A percentile compares a stretch with the other conserved stretches of the same genome.
These are phyloP conservation scores for Misgurnus anguillicaudatus DNA, from an alignment of 2,113 vertebrate genomes.

Conservation along the genomic window DNA sequence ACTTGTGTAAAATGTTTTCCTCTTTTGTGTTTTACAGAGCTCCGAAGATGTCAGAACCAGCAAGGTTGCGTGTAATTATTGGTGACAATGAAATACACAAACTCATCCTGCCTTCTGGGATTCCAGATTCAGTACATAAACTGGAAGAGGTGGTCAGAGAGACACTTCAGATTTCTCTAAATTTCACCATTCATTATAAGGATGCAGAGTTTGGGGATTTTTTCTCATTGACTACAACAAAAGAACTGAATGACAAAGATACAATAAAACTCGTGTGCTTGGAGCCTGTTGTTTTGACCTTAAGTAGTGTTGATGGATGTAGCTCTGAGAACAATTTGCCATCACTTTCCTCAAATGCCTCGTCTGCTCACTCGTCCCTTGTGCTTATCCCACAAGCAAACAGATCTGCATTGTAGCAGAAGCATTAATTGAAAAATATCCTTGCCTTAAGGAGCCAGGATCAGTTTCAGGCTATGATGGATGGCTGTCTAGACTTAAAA, in stretches of 20 bases:
- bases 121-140: conserved; percentile 16
- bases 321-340: background rate
- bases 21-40: background rate
- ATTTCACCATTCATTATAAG: no score
- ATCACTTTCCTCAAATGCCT: background rate
- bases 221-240: background rate
- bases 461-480: background rate
- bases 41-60: background rate
- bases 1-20: background rate
- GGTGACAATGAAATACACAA: background rate
- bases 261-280: background rate
- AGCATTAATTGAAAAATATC: conserved; percentile 4
- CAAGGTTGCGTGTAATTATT: background rate
- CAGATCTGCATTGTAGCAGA: conserved; percentile 8
- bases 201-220: background rate
- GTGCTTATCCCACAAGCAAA: conserved; percentile 19
- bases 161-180: no score
- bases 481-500: conserved; percentile 1
- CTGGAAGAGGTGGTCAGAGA: no score
- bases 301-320: background rate
- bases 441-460: background rate
- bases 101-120: background rate
- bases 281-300: background rate
- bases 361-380: background rate
- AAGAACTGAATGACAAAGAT: background rate